Conservation (phyloP, 2,797 vertebrate genomes). For the Natrix natrix region DNA sequence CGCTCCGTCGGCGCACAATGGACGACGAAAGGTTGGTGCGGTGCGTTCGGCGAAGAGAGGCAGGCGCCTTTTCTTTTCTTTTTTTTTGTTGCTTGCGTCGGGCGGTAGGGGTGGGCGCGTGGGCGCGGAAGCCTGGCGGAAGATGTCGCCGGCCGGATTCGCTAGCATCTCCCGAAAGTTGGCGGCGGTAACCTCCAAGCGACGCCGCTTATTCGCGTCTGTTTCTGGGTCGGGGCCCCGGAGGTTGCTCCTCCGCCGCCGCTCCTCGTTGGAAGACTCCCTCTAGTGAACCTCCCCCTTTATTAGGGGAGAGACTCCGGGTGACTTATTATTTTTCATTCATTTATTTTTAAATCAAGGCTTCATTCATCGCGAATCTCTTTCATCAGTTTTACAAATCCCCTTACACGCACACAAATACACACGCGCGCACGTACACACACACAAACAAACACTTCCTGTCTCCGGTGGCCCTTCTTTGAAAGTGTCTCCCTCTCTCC, state of each 20-base stretch:
- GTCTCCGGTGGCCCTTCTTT: not conserved
- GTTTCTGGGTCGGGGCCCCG: not conserved
- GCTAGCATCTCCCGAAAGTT: slow-evolving; percentile 13
- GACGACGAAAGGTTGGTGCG: slow-evolving; percentile 72
- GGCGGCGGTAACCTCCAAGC: not conserved
- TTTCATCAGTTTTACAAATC: not conserved
- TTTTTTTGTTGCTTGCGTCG: slow-evolving; percentile 30
- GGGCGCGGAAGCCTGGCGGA: not conserved
- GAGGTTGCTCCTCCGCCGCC: too few relatives aligned
- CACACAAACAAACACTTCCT: not conserved
- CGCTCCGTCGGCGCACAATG: slow-evolving; percentile 64
- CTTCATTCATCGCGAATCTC: not conserved
- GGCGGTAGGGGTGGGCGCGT: not conserved
- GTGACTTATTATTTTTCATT: not conserved
- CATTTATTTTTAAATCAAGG: not conserved
- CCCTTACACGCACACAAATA: not conserved
- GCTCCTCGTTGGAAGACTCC: not conserved
- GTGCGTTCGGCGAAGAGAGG: not conserved
- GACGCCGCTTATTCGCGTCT: not conserved
- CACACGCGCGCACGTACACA: not conserved
- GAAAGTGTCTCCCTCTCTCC: not conserved
- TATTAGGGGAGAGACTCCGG: not conserved
- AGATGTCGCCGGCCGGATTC: not conserved
- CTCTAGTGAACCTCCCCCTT: not conserved
- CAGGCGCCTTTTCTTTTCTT: slow-evolving; percentile 16